Evolutionary conservation across 2,113 vertebrate genomes (phyloP), one percentile per base, ranked within the genome.

Genomic region (Hiodon tergisus): DNA sequence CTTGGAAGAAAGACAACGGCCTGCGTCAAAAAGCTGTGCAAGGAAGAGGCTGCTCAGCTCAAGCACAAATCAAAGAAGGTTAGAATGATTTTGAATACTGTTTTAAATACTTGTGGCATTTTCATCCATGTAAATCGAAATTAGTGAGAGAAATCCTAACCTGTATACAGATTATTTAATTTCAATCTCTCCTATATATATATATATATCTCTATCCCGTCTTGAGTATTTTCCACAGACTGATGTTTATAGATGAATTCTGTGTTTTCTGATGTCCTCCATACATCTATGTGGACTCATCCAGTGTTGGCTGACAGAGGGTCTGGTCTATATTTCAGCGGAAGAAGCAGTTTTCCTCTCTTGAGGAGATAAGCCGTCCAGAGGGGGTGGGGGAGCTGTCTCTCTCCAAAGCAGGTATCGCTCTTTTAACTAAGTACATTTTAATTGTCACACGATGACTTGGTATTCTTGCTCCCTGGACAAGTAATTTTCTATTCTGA

Each of bases 311-410:
- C 54, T 60, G 70, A 71, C 46, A n/a, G 54, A 14, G 54, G 13
- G 3, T 59, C 73, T 88, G 13, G 3, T 59, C 73, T 88, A 82
- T 67, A 63, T 82, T 83, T 69, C 77, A 84, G 82, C 85, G 87
- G 84, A 90, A 88, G 77, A 90, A 87, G 79, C 84, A 79, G 73
- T 72, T 70, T 71, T 75, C 81, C 82, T 77, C 87, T 81, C 81
- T 72, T 70, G 71, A 72, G 72, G 85, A 87, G 76, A 81, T 76
- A 78, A 84, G 72, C 73, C 77, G 59, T 3, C 65, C 78, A n/a
- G 82, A 72, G 66, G 74, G 86, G 72, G 69, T 16, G 5, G 79
- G 81, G 48, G 79, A 74, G 10, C 58, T 71, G 54, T 4, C 73
- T 53, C 60, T 10, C 50, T 81, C 79, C 73, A 86, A 81, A 87